Evolutionary conservation across 2,888 invertebrate species (phyloP).

Genomic region (Nysson spinosus): DNA sequence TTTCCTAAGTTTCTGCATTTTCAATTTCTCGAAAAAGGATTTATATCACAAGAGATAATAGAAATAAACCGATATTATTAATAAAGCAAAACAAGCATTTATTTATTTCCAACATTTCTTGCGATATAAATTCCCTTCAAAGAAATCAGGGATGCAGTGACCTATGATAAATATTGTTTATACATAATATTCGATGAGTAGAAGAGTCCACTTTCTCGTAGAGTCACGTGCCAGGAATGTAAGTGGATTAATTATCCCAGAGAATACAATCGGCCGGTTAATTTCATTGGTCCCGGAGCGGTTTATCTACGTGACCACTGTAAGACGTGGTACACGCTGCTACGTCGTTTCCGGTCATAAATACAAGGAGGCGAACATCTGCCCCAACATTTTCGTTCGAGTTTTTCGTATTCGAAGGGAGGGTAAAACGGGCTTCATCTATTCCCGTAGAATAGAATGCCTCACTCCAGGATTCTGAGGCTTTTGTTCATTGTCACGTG

Average conservation of each 20-base stretch:
- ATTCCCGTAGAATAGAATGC: constrained; percentile 4
- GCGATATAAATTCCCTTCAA: no score
- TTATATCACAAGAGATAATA: no score
- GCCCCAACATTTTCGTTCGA: constrained; percentile 7
- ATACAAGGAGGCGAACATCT: constrained; percentile 21
- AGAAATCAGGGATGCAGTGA: no score
- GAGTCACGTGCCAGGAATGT: constrained; percentile 48
- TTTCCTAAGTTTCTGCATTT: no score
- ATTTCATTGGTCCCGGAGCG: constrained; percentile 46
- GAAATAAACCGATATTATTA: no score
- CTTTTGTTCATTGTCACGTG: constrained; percentile 15
- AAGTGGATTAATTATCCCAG: constrained; percentile 57
- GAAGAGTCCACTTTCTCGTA: constrained; percentile 20
- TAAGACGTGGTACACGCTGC: constrained; percentile 41
- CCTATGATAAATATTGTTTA: no score
- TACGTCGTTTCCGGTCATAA: constrained; percentile 15
- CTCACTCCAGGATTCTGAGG: constrained; percentile 7
- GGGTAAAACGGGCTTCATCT: background rate
- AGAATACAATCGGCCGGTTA: constrained; percentile 55
- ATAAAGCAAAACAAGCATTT: no score
- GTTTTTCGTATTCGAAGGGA: constrained; percentile 4
- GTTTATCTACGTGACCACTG: constrained; percentile 47
- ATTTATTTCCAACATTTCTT: no score
- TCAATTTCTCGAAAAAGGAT: no score
- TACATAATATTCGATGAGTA: no score